Evolutionary conservation across 1,140 invertebrate genomes (phyloP), one percentile per base, ranked within the genome.

Genomic region (Saxidomus purpurata): DNA sequence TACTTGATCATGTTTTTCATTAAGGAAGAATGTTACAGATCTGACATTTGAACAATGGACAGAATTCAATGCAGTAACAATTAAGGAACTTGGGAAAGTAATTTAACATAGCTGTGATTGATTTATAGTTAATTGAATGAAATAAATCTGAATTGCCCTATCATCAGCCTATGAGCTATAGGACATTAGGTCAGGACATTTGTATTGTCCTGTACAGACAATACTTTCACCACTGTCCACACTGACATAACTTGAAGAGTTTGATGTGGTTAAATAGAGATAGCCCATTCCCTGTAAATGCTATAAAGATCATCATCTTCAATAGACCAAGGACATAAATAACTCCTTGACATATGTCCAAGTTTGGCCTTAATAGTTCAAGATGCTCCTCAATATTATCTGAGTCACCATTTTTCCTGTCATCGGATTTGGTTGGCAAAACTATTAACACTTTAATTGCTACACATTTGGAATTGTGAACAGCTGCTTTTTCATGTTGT

Each of bases 301-400:
- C 25, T 31, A 28, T 47, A 47, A 77, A 77, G 0, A 25, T 77
- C 34, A 52, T 47, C 47, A 17, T 25, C 38, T 19, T 47, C 47
- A 77, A 49, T 8, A 36, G 9, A 25, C 9, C 1, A 49, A 22
- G 40, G 28, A 31, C 74, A 77, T 77, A 77, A 77, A 77, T 77
- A 77, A 77, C 40, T 36, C 40, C 74, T 77, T 77, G 74, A 77
- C 74, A 49, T n/a, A 47, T 40, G 1, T 36, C 69, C 40, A 74
- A 40, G 36, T 74, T 43, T 74, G 36, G 17, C 36, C 34, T 40
- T 43, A n/a, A 74, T 40, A 74, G 36, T 19, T 74, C 40, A 74
- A 74, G 69, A 74, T 74, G 69, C 3, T 22, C 19, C 52, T 19
- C 52, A 55, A n/a, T n/a, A 13, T 55, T 55, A 55, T 13, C 52